Base-by-base conservation (phyloP, 2,113 vertebrate species). In the Actenoides hombroni region DNA sequence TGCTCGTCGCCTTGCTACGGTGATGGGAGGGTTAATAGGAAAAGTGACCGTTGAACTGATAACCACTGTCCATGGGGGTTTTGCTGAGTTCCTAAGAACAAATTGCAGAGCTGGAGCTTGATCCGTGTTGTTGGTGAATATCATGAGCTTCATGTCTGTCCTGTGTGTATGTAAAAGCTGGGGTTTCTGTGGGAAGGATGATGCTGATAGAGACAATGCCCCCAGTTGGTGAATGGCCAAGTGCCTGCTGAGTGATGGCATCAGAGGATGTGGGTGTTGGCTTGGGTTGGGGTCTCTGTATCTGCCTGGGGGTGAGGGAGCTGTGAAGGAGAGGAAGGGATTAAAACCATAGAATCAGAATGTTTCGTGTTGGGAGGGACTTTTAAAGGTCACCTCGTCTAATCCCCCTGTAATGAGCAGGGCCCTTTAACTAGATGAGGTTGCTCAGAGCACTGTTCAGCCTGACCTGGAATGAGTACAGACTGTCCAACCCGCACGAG, bases 171-270 rank as follows among this genome's bases (percentile, higher is more conserved):
- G 0, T 4, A 7, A 17, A 33, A 79, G 1, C 56, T 28, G 23
- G 13, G 26, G 6, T 11, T 54, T 46, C 0, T 18, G 21, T 59
- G 53, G 31, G n/a, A 25, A 56, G 11, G 23, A 3, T 16, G 21
- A 6, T 2, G 3, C 54, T 56, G 35, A 9, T 0, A 9, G 67
- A 83, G 65, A 75, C 20, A 8, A 24, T 21, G 53, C 68, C 53
- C 56, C 29, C 40, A 29, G 0, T 6, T 1, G 1, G 67, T 1
- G 18, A 39, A 13, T 15, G 80, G 16, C 33, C 39, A 10, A 46
- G 57, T 0, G 1, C 2, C 17, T 42, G 21, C 68, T 48, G 63
- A 68, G 70, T 0, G 0, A 17, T 73, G 77, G 11, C 40, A 20
- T 6, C 59, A 24, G 24, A 49, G 49, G 11, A 29, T 0, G 0